Evolutionary conservation across 2,797 vertebrate species (phyloP).

Genomic region (Saguinus oedipus): DNA sequence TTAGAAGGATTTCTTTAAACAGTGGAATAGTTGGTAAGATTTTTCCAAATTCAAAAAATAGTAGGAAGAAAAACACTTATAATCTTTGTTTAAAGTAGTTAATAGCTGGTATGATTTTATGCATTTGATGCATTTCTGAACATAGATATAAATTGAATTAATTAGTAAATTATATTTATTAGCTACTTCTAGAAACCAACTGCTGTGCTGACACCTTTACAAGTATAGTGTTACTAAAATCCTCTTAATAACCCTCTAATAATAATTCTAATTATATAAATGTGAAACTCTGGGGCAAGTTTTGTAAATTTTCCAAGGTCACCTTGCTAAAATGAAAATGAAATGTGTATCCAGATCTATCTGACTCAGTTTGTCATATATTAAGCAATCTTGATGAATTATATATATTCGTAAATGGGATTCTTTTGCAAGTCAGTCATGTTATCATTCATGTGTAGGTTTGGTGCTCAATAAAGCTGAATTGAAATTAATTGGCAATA

Average conservation of each 20-base stretch:
- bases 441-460: background rate
- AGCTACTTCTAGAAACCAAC: background rate
- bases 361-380: background rate
- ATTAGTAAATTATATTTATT: constrained; percentile 19
- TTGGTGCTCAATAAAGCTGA: background rate
- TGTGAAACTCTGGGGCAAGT: background rate
- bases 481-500: background rate
- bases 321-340: background rate
- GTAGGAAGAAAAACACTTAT: background rate
- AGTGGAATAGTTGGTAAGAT: background rate
- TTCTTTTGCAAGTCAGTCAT: background rate
- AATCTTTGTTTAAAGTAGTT: constrained; percentile 6
- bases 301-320: background rate
- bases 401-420: background rate
- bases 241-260: background rate
- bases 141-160: background rate
- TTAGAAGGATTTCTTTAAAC: background rate
- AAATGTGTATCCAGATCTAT: background rate
- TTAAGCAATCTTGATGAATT: background rate
- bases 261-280: constrained; percentile 18
- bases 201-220: background rate
- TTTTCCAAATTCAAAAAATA: constrained; percentile 23
- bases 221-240: constrained; percentile 29
- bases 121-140: background rate
- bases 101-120: background rate